Percentiles rank a stretch among this genome's conserved stretches.
phyloP scores from a whole-genome alignment of 2,888 invertebrate genomes.

The Drosophila macrospina region DNA sequence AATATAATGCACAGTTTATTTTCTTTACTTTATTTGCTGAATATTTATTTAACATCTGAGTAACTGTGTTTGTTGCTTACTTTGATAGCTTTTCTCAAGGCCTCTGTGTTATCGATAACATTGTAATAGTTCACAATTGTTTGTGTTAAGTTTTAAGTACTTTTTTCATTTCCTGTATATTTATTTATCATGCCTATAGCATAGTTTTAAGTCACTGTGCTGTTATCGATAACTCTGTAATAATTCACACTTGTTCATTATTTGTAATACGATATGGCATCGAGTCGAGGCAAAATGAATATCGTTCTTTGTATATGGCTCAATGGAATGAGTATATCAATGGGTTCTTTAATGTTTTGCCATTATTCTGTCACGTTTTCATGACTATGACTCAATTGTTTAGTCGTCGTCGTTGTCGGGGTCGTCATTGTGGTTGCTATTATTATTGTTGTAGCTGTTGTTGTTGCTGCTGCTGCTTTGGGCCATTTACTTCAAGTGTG shows the following conservation, averaged over 20 bases:
- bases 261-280: slow-evolving; percentile 25
- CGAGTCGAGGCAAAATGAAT: slow-evolving; percentile 19
- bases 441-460: slow-evolving; percentile 26
- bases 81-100: not conserved
- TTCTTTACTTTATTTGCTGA: not conserved
- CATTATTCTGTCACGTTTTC: slow-evolving; percentile 79
- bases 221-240: slow-evolving; percentile 23
- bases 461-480: slow-evolving; percentile 28
- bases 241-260: slow-evolving; percentile 23
- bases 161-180: too few relatives aligned
- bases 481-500: slow-evolving; percentile 51
- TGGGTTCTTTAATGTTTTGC: slow-evolving; percentile 57
- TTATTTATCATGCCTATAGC: too few relatives aligned
- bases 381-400: slow-evolving; percentile 58
- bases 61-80: too few relatives aligned
- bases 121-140: slow-evolving; percentile 22
- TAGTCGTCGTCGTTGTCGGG: slow-evolving; percentile 15
- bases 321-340: slow-evolving; percentile 31
- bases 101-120: slow-evolving; percentile 17
- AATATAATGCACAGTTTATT: not conserved
- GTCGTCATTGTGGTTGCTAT: slow-evolving; percentile 6
- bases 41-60: not conserved
- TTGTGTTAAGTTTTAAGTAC: too few relatives aligned
- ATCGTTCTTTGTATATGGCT: slow-evolving; percentile 20
- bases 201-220: too few relatives aligned